Evolutionary conservation across 2,888 invertebrate genomes (phyloP), one percentile per base, ranked within the genome.

Genomic region (Hetaerina titia): DNA sequence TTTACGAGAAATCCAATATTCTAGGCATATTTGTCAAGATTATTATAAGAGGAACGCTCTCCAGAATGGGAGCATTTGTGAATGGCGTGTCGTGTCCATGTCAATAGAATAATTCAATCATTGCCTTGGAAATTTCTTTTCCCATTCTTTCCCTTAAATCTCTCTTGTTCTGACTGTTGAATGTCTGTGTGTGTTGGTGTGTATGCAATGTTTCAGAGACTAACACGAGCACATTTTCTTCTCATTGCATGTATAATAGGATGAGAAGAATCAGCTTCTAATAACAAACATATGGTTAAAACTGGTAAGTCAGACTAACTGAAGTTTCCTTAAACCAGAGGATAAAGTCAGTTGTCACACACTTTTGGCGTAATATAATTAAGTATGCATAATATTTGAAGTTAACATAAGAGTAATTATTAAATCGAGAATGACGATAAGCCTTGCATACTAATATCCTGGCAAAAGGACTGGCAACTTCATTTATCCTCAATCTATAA

Each of bases 261-360:
- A 99, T 97, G 99, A 99, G 97, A 99, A 99, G 97, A 99, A 99
- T 97, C 99, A 99, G 97, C 98, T 99, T 97, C 98, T 99, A 97
- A 98, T 99, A 97, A 98, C 99, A 96, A 99, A 99, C 97, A 98
- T 99, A 97, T 99, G 99, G 99, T 98, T 99, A 96, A 99, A 99
- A 98, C 97, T 99, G 98, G 99, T 99, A 97, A 99, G 99, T 98
- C 96, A 96, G 95, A 95, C 95, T 95, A 96, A 95, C 95, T 95
- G 92, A 95, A 95, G 95, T 95, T 94, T 94, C 92, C 92, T 92
- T 95, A 95, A 95, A 95, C 57, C 81, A 90, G 95, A 95, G 95
- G 95, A 95, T 95, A 95, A 95, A 95, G 63, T 95, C 95, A 95
- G 95, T 95, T 95, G 94, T 69, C 31, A 17, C 5, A 81, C 56